Percentiles rank a stretch among this genome's conserved stretches.
phyloP scores from a whole-genome alignment of 64 coral and sea anemone genomes.

The Stichodactyla helianthus region DNA sequence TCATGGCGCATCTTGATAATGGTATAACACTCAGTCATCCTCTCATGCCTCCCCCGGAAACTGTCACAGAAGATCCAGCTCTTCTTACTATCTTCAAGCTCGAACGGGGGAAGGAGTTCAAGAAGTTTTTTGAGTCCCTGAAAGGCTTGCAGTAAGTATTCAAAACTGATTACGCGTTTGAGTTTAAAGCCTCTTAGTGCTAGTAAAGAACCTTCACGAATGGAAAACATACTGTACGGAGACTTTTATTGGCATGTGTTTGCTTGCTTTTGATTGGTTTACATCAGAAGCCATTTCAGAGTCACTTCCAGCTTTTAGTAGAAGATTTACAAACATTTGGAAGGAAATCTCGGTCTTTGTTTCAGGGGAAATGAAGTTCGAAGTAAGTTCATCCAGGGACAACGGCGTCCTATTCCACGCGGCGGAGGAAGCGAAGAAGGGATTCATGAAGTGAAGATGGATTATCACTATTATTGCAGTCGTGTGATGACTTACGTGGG shows the following conservation, averaged over 20 bases:
- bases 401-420: not conserved
- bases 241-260: too few relatives aligned
- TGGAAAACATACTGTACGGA: too few relatives aligned
- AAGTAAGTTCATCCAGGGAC: not conserved
- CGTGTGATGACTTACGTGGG: conserved; percentile 10
- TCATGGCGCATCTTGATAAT: conserved; percentile 13
- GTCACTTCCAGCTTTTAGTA: too few relatives aligned
- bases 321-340: too few relatives aligned
- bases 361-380: conserved; percentile 1
- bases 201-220: too few relatives aligned
- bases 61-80: conserved; percentile 21
- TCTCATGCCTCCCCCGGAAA: conserved; percentile 30
- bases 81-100: conserved; percentile 31
- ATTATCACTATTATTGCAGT: conserved; percentile 25
- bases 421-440: conserved; percentile 3
- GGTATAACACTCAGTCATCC: conserved; percentile 30
- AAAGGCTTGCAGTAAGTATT: not conserved
- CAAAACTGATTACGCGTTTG: not conserved
- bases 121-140: not conserved
- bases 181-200: not conserved
- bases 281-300: too few relatives aligned
- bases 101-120: conserved; percentile 37
- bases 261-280: too few relatives aligned
- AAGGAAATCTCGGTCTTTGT: not conserved
- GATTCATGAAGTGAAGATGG: not conserved